A percentile compares a stretch with the other conserved stretches of the same genome.
Conservation (phyloP, 1,140 invertebrate genomes). For the Listronotus bonariensis region DNA sequence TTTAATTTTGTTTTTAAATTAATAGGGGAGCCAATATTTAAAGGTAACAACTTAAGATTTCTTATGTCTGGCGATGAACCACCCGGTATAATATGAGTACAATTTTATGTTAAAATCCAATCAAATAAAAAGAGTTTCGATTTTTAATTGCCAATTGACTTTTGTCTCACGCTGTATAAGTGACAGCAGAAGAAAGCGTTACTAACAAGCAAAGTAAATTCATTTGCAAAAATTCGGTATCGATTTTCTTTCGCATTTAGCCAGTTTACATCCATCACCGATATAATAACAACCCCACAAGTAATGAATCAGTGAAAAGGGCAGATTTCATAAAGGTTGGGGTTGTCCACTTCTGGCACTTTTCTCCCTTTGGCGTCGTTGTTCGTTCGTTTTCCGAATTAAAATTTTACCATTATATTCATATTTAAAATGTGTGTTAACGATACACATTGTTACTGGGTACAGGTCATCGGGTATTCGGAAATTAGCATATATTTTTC, state of each 20-base stretch:
- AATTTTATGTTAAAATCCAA: too few species aligned
- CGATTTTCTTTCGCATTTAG: constrained; percentile 18
- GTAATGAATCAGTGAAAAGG: constrained; percentile 26
- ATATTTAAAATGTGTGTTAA: constrained; percentile 29
- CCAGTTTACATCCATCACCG: constrained; percentile 5
- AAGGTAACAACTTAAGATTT: too few species aligned
- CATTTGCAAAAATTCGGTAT: constrained; percentile 7
- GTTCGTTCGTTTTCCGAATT: constrained; percentile 10
- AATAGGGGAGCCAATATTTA: too few species aligned
- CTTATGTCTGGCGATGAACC: too few species aligned
- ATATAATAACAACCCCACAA: constrained; percentile 26
- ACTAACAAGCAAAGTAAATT: constrained; percentile 1
- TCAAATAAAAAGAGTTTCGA: too few species aligned
- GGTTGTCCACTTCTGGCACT: constrained; percentile 25
- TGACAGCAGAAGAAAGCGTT: neutral
- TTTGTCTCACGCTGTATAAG: too few species aligned
- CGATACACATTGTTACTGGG: constrained; percentile 13
- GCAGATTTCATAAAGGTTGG: constrained; percentile 28
- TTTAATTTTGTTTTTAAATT: too few species aligned
- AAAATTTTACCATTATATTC: constrained; percentile 22
- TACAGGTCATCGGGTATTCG: too few species aligned
- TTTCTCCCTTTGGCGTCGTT: constrained; percentile 23
- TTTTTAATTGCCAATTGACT: too few species aligned
- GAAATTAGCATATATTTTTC: too few species aligned
- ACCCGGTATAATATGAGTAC: too few species aligned